Evolutionary conservation across 30 jellyfish, hydroid and myxozoan species (phyloP).

Genomic region (Hydractinia echinata): DNA sequence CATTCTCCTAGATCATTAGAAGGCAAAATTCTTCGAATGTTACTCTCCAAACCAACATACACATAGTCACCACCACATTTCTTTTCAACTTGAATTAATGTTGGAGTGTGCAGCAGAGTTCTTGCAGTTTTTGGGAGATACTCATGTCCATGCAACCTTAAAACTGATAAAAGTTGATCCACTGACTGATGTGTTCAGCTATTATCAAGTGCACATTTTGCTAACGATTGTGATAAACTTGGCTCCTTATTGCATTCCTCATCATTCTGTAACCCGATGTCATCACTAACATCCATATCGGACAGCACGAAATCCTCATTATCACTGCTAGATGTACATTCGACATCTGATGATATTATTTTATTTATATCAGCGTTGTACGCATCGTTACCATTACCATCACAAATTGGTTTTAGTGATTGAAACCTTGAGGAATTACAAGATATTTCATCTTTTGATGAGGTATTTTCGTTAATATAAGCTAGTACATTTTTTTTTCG

Average conservation of each 20-base stretch:
- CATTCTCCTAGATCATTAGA: not conserved
- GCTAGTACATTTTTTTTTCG: too few relatives aligned
- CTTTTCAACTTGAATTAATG: not conserved
- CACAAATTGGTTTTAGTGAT: too few relatives aligned
- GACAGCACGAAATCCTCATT: too few relatives aligned
- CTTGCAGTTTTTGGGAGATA: conserved; percentile 39
- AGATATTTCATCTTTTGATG: too few relatives aligned
- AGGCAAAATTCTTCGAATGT: conserved; percentile 2
- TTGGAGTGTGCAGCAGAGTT: conserved; percentile 32
- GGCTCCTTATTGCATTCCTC: not conserved
- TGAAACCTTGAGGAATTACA: too few relatives aligned
- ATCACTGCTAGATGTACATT: too few relatives aligned
- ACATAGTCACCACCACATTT: conserved; percentile 46
- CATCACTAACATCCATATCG: too few relatives aligned
- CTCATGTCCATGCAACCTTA: conserved; percentile 31
- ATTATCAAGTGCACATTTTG: conserved; percentile 32
- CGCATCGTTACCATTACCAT: too few relatives aligned
- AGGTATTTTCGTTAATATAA: too few relatives aligned
- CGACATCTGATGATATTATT: too few relatives aligned
- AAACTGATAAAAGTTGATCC: conserved; percentile 19
- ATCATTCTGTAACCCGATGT: not conserved
- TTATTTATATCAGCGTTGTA: too few relatives aligned
- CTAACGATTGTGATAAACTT: not conserved
- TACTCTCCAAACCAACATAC: conserved; percentile 26
- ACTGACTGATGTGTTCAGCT: conserved; percentile 28